Evolutionary conservation across 2,888 invertebrate species (phyloP).

Genomic region (Catocala sponsa): DNA sequence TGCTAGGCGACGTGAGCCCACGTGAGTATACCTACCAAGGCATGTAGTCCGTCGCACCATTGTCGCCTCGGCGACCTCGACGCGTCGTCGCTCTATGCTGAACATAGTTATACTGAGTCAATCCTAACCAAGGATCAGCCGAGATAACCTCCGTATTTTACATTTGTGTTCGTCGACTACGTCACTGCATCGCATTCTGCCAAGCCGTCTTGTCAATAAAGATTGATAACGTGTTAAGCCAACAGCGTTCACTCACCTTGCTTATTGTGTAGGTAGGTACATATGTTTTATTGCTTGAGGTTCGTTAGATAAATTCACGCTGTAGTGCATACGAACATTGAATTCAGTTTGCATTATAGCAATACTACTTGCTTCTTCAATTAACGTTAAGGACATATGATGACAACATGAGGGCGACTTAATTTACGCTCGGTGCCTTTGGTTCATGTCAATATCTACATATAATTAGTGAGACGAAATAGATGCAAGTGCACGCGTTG

Average conservation of each 20-base stretch:
- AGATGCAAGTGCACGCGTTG: slow-evolving; percentile 25
- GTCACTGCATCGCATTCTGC: slow-evolving; percentile 47
- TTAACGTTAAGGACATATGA: slow-evolving; percentile 8
- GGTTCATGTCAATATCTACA: slow-evolving; percentile 3
- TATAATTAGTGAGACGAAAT: slow-evolving; percentile 15
- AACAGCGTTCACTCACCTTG: slow-evolving; percentile 51
- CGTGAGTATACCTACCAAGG: slow-evolving; percentile 42
- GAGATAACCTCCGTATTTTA: slow-evolving; percentile 44
- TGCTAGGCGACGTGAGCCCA: slow-evolving; percentile 56
- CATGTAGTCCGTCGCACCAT: slow-evolving; percentile 9
- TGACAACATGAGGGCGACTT: slow-evolving; percentile 17
- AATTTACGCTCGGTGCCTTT: slow-evolving; percentile 8
- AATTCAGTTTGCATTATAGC: slow-evolving; percentile 25
- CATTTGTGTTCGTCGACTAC: slow-evolving; percentile 31
- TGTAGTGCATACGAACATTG: slow-evolving; percentile 22
- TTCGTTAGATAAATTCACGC: slow-evolving; percentile 34
- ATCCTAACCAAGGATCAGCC: slow-evolving; percentile 22
- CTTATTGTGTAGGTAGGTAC: slow-evolving; percentile 37
- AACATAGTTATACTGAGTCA: slow-evolving; percentile 55
- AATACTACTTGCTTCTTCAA: slow-evolving; percentile 21
- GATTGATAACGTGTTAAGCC: slow-evolving; percentile 42
- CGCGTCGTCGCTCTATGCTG: slow-evolving; percentile 56
- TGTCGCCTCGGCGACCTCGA: slow-evolving; percentile 20
- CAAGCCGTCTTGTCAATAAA: slow-evolving; percentile 40
- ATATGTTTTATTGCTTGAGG: slow-evolving; percentile 28